phyloP scores from a whole-genome alignment of 92 coral and sea anemone species.

The Desmophyllum pertusum region DNA sequence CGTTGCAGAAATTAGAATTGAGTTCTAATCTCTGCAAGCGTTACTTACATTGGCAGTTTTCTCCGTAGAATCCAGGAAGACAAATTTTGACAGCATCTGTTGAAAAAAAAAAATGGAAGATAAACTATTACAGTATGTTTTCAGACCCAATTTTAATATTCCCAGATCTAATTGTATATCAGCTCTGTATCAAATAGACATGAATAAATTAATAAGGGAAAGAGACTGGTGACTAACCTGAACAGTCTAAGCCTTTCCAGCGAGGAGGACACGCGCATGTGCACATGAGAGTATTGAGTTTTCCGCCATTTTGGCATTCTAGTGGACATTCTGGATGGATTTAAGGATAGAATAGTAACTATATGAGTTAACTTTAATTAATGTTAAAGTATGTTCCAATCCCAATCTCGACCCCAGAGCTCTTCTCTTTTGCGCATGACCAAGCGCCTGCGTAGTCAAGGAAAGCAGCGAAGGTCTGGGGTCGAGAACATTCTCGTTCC shows the following conservation, averaged over 20 bases:
- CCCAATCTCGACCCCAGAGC: no score
- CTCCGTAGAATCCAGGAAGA: conserved; percentile 20
- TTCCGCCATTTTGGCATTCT: conserved; percentile 65
- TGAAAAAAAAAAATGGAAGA: not conserved
- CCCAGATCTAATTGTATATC: no score
- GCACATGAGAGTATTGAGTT: conserved; percentile 48
- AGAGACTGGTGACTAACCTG: conserved; percentile 44
- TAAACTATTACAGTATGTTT: no score
- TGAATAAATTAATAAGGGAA: not conserved
- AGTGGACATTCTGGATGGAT: conserved; percentile 66
- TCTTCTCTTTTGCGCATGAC: no score
- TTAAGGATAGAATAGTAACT: not conserved
- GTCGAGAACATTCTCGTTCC: no score
- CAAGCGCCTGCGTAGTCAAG: no score
- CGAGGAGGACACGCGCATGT: conserved; percentile 57
- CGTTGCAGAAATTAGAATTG: no score
- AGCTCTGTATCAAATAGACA: not conserved
- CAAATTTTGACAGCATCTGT: conserved; percentile 4
- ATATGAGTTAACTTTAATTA: no score
- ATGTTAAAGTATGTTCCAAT: not conserved
- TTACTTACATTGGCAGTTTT: conserved; percentile 23
- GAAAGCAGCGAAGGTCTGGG: no score
- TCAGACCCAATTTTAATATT: no score
- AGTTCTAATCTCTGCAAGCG: no score
- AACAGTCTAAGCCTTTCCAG: conserved; percentile 74